Conservation (phyloP, 2,113 vertebrate species). For the Catharus bicknelli region DNA sequence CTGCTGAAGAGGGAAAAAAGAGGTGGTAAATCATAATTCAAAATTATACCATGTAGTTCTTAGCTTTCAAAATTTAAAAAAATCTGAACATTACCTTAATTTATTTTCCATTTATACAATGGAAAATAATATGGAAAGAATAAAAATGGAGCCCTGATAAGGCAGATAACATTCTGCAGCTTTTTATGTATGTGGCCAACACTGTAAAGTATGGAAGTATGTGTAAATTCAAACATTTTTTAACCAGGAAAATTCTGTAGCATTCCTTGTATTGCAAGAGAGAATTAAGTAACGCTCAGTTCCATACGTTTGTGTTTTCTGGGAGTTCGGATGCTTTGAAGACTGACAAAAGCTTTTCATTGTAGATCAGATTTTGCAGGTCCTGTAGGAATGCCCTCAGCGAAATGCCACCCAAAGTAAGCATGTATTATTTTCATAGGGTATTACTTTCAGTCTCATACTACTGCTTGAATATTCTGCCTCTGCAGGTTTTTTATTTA, state of each 20-base stretch:
- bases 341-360: background rate
- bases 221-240: background rate
- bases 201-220: background rate
- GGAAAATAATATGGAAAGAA: background rate
- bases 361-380: background rate
- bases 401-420: background rate
- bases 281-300: background rate
- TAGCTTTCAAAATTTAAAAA: background rate
- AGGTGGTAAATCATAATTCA: background rate
- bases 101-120: background rate
- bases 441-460: background rate
- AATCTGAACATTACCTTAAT: background rate
- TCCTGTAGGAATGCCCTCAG: background rate
- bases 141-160: background rate
- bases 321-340: background rate
- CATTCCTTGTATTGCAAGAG: background rate
- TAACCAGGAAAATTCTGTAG: background rate
- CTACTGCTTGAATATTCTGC: background rate
- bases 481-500: background rate
- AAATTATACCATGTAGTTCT: background rate
- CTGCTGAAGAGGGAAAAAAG: background rate
- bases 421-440: background rate
- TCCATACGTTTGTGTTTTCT: background rate
- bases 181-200: background rate
- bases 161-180: background rate